These are phyloP conservation scores for Astur gentilis DNA, from an alignment of 2,113 vertebrate species.

Conservation along the genomic window DNA sequence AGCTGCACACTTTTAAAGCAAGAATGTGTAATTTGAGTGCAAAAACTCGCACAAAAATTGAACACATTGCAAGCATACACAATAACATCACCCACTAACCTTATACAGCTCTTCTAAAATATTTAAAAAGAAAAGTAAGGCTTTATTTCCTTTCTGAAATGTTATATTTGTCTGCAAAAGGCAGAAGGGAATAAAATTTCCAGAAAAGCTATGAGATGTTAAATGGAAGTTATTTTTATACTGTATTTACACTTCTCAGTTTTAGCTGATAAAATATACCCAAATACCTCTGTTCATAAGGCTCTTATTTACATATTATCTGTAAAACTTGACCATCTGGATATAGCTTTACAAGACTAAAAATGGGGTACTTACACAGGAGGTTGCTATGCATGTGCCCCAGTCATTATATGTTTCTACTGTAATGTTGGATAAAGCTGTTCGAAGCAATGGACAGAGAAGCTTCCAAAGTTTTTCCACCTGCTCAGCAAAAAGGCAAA, in stretches of 20 bases:
- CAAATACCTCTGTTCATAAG: not conserved
- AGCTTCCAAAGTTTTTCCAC: slow-evolving; percentile 90
- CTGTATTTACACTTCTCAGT: not conserved
- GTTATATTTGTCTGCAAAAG: not conserved
- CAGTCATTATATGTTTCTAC: slow-evolving; percentile 94
- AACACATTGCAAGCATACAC: not conserved
- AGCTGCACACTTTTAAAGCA: not conserved
- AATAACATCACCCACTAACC: not conserved
- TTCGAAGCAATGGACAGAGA: slow-evolving; percentile 89
- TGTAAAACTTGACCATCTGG: not conserved
- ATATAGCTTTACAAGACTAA: not conserved
- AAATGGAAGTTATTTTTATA: not conserved
- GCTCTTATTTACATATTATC: not conserved
- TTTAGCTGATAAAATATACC: not conserved
- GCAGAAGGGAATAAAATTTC: not conserved
- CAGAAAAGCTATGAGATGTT: not conserved
- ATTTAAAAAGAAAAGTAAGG: not conserved
- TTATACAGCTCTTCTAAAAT: not conserved
- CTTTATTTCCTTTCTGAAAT: not conserved
- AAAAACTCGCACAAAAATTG: not conserved
- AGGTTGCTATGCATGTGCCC: slow-evolving; percentile 96
- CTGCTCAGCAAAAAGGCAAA: slow-evolving; percentile 67
- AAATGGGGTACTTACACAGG: slow-evolving; percentile 82
- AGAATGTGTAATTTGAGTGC: not conserved
- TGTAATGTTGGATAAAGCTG: slow-evolving; percentile 91